These are phyloP conservation scores for Cercocebus atys DNA, from an alignment of 2,113 vertebrate genomes.

Conservation along the genomic window DNA sequence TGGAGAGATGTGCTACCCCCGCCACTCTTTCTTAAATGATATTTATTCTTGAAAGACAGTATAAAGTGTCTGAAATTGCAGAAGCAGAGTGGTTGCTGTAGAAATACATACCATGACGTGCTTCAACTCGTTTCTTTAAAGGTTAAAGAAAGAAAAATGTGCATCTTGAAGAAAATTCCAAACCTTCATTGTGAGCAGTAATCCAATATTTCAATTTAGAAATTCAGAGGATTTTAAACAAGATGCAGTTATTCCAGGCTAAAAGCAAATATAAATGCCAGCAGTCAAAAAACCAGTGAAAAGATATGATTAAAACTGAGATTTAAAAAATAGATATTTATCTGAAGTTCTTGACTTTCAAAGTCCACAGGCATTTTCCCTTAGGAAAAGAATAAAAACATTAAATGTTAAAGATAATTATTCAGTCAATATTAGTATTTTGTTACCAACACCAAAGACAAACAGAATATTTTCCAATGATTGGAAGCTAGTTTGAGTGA, in stretches of 20 bases:
- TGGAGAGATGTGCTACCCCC: neutral
- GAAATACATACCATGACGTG: neutral
- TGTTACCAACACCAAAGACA: neutral
- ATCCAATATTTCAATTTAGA: conserved; percentile 76
- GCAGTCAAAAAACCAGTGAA: conserved; percentile 69
- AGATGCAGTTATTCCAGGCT: conserved; percentile 74
- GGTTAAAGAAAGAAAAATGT: conserved; percentile 53
- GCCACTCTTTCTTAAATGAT: neutral
- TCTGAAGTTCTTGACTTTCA: conserved; percentile 26
- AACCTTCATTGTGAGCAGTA: conserved; percentile 66
- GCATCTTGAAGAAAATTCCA: conserved; percentile 53
- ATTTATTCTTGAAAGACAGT: conserved; percentile 59
- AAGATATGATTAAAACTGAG: conserved; percentile 63
- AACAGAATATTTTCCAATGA: neutral
- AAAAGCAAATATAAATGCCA: conserved; percentile 63
- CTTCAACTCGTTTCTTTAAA: neutral
- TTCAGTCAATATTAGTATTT: neutral
- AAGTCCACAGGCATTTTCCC: conserved; percentile 46
- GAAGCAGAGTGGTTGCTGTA: conserved; percentile 2
- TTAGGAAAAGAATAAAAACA: conserved; percentile 40
- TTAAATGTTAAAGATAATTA: conserved; percentile 22
- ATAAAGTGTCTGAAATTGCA: neutral
- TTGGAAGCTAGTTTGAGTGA: neutral
- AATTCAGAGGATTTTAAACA: conserved; percentile 70
- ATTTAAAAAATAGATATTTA: neutral